These are phyloP conservation scores for Limonius californicus DNA, from an alignment of 1,140 invertebrate species.

Conservation along the genomic window DNA sequence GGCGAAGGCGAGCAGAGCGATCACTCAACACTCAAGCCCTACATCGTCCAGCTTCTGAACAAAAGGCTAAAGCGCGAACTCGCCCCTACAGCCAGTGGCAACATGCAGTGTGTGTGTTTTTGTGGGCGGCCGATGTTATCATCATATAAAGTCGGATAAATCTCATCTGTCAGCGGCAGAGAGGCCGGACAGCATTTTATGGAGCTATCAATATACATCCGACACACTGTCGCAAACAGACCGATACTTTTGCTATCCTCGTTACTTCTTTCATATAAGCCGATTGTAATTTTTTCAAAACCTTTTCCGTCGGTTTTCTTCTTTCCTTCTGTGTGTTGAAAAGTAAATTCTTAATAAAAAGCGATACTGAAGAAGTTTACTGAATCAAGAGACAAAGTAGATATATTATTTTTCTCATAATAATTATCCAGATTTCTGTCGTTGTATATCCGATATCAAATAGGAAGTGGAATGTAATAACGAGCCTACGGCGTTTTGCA, in stretches of 20 bases:
- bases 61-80: not conserved
- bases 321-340: no score
- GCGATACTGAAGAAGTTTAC: no score
- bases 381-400: no score
- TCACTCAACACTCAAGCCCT: not conserved
- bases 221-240: conserved; percentile 34
- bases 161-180: conserved; percentile 31
- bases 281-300: not conserved
- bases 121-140: conserved; percentile 28
- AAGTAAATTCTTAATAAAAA: no score
- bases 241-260: conserved; percentile 25
- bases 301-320: no score
- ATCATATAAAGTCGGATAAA: conserved; percentile 32
- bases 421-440: not conserved
- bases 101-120: conserved; percentile 26
- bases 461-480: conserved; percentile 27
- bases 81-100: not conserved
- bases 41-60: not conserved
- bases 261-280: not conserved
- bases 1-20: no score
- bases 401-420: no score
- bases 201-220: conserved; percentile 38
- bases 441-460: not conserved
- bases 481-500: not conserved
- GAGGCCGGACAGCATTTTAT: conserved; percentile 34